Conservation (phyloP, 2,113 vertebrate genomes). For the Pseudopodoces humilis region DNA sequence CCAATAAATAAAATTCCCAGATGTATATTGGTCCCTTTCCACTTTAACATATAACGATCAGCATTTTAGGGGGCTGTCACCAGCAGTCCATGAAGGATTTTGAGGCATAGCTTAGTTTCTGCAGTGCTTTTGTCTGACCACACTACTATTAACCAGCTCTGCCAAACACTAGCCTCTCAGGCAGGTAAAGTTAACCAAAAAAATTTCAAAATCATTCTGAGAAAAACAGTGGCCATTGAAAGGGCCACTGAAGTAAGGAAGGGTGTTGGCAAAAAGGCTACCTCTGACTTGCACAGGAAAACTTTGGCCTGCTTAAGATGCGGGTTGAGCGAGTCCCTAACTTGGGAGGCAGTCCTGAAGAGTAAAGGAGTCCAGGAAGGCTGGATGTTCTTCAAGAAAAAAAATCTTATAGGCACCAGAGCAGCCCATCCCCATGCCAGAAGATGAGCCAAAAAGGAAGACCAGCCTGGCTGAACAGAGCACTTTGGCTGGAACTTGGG, state of each 20-base stretch:
- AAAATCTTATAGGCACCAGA: not conserved
- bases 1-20: not conserved
- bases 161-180: not conserved
- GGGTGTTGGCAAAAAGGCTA: not conserved
- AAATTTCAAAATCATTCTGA: not conserved
- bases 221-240: not conserved
- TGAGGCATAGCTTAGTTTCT: not conserved
- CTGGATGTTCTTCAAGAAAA: not conserved
- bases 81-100: not conserved
- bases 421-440: not conserved
- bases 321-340: not conserved
- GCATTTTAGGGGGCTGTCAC: not conserved
- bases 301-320: too few relatives aligned
- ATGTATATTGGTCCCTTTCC: not conserved
- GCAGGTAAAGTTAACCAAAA: not conserved
- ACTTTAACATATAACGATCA: not conserved
- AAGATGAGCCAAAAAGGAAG: not conserved
- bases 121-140: not conserved
- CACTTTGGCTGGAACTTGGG: not conserved
- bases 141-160: not conserved
- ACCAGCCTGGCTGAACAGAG: not conserved
- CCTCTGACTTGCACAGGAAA: not conserved
- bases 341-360: not conserved
- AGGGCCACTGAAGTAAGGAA: not conserved
- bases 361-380: not conserved